Conservation (phyloP, 2,113 vertebrate species). For the Myotis yumanensis region DNA sequence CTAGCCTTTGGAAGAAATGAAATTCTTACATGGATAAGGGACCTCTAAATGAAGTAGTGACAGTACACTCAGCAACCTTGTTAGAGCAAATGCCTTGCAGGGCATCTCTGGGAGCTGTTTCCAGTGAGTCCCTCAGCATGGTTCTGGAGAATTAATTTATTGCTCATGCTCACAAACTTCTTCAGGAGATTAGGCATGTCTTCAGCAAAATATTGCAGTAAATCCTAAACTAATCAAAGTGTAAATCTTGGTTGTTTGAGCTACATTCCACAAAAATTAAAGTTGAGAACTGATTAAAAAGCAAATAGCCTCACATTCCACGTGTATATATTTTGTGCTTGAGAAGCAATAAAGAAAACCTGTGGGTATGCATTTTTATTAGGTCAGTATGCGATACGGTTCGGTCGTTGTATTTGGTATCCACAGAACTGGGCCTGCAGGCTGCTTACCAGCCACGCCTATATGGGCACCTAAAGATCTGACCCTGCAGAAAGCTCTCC, state of each 20-base stretch:
- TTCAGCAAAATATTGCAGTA: background rate
- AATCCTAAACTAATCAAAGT: background rate
- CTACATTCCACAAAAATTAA: background rate
- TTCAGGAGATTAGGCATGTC: background rate
- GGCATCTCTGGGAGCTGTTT: background rate
- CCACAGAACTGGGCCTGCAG: background rate
- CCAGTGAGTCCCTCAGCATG: background rate
- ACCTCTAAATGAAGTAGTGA: background rate
- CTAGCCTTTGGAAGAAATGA: background rate
- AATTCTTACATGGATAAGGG: background rate
- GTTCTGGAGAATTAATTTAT: background rate
- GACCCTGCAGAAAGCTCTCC: background rate
- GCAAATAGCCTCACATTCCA: background rate
- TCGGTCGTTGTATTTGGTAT: background rate
- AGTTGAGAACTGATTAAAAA: background rate
- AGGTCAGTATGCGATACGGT: background rate
- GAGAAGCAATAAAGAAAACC: background rate
- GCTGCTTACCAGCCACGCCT: background rate
- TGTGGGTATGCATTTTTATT: background rate
- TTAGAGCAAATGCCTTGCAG: background rate
- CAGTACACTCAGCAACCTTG: background rate
- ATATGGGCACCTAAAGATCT: background rate
- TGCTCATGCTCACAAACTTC: background rate
- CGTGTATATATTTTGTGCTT: background rate
- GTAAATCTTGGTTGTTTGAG: background rate